A percentile compares a stretch with the other conserved stretches of the same genome.
phyloP scores from a whole-genome alignment of 2,113 vertebrate genomes.

The Tupaia chinensis region DNA sequence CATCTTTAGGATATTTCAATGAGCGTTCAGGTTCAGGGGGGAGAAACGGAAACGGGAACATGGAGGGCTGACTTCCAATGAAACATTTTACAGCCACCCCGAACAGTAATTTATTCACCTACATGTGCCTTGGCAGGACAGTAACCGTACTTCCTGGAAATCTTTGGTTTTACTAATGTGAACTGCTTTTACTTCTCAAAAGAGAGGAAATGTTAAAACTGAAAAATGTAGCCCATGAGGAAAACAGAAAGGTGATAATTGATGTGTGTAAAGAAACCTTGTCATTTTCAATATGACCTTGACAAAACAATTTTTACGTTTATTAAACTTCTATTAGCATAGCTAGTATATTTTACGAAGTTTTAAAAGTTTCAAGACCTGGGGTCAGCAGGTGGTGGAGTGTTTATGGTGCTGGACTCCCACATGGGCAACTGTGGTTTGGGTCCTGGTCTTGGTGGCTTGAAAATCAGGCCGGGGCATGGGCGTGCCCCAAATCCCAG shows the following conservation, averaged over 20 bases:
- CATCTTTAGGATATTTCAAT: constrained; percentile 50
- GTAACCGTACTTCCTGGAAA: constrained; percentile 49
- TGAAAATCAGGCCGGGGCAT: too few relatives aligned
- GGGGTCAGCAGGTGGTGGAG: too few relatives aligned
- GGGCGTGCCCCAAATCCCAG: too few relatives aligned
- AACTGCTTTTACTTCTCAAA: constrained; percentile 5
- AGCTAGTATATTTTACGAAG: neutral
- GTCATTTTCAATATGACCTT: constrained; percentile 24
- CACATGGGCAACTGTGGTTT: too few relatives aligned
- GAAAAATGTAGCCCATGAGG: neutral
- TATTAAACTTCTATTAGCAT: neutral
- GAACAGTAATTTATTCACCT: constrained; percentile 5
- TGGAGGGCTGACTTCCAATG: neutral
- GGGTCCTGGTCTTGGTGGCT: too few relatives aligned
- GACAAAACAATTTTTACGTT: neutral
- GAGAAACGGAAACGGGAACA: neutral
- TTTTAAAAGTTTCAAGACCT: neutral
- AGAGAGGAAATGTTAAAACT: constrained; percentile 47
- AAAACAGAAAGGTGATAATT: neutral
- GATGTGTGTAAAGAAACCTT: neutral
- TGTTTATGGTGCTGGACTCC: too few relatives aligned
- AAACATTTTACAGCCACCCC: neutral
- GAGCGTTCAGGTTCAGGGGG: constrained; percentile 22
- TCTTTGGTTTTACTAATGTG: constrained; percentile 8
- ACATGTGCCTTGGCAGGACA: fast-evolving